A percentile compares a stretch with the other conserved stretches of the same genome.
These are phyloP conservation scores for Lepidothrix coronata DNA, from an alignment of 2,113 vertebrate species.

Conservation along the genomic window DNA sequence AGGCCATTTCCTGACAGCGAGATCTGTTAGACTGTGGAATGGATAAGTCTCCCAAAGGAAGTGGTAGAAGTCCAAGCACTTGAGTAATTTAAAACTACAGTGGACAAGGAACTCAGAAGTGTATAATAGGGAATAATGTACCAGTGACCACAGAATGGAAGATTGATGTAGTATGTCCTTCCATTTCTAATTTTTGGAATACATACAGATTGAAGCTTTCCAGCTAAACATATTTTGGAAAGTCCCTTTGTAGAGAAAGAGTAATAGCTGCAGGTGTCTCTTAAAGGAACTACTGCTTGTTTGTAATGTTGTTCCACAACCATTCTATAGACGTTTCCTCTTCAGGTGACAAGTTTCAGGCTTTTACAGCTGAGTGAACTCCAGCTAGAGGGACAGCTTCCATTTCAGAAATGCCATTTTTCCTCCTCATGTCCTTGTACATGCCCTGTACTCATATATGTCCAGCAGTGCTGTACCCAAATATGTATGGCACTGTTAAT, in stretches of 20 bases:
- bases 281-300: background rate
- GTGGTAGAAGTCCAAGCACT: background rate
- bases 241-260: background rate
- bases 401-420: background rate
- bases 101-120: background rate
- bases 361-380: background rate
- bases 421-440: background rate
- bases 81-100: slow-evolving; percentile 17
- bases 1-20: slow-evolving; percentile 41
- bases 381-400: background rate
- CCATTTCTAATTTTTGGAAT: background rate
- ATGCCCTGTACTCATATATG: background rate
- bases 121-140: background rate
- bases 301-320: background rate
- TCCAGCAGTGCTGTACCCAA: background rate
- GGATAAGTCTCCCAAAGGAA: slow-evolving; percentile 6
- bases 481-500: background rate
- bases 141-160: background rate
- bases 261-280: background rate
- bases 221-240: background rate
- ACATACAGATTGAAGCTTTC: background rate
- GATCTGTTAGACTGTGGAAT: slow-evolving; percentile 43
- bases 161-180: background rate
- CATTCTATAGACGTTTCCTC: background rate
- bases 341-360: background rate